phyloP scores from a whole-genome alignment of 2,797 vertebrate species.

The Anniella stebbinsi region DNA sequence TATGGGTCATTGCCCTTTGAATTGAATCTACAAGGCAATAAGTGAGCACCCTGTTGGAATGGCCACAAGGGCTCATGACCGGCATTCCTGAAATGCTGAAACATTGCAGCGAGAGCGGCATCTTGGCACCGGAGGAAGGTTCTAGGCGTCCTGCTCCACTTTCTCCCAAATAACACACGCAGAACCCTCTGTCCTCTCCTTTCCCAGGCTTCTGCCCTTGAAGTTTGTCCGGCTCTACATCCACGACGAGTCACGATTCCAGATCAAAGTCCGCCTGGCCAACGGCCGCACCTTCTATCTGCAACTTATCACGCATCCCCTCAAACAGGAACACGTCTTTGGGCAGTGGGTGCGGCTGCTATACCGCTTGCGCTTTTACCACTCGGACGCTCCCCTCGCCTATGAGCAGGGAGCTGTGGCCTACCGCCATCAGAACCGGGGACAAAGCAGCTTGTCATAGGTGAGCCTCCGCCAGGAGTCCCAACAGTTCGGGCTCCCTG shows the following conservation, averaged over 20 bases:
- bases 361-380: slow-evolving; percentile 62
- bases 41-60: not conserved
- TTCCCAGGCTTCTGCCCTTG: slow-evolving; percentile 68
- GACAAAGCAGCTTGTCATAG: not conserved
- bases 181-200: too few species aligned
- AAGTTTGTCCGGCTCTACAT: slow-evolving; percentile 69
- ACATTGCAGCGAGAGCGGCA: not conserved
- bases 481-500: not conserved
- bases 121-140: not conserved
- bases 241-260: slow-evolving; percentile 45
- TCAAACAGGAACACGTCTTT: slow-evolving; percentile 47
- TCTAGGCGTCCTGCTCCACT: not conserved
- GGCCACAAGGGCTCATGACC: accelerated
- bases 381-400: not conserved
- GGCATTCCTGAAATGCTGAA: too few species aligned
- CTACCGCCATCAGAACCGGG: not conserved
- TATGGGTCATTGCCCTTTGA: not conserved
- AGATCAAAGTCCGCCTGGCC: slow-evolving; percentile 68
- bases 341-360: slow-evolving; percentile 71
- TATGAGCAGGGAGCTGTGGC: not conserved
- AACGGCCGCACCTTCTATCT: slow-evolving; percentile 69
- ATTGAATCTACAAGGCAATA: not conserved
- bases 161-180: not conserved
- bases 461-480: not conserved
- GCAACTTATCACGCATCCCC: slow-evolving; percentile 42